These are phyloP conservation scores for Drosophila leonis DNA, from an alignment of 2,888 invertebrate genomes.

Conservation along the genomic window DNA sequence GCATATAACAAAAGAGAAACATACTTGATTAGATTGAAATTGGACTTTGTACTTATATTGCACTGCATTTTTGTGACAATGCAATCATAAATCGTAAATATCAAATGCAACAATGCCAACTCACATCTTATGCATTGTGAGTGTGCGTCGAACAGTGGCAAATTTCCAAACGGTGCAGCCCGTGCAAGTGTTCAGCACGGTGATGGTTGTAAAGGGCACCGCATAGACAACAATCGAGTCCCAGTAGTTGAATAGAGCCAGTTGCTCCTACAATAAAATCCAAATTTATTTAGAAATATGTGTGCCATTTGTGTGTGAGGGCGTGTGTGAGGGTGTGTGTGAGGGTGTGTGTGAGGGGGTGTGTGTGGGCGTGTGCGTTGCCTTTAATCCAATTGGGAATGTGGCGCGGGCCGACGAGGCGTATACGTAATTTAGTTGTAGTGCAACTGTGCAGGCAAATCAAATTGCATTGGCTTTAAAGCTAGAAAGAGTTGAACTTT, in stretches of 20 bases:
- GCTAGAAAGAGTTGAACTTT: not conserved
- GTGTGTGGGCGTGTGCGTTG: not conserved
- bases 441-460: not conserved
- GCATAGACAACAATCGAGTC: slow-evolving; percentile 91
- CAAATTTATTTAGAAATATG: slow-evolving; percentile 1
- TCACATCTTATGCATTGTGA: slow-evolving; percentile 84
- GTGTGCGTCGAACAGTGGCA: slow-evolving; percentile 85
- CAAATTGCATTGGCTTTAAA: slow-evolving; percentile 11
- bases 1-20: not conserved
- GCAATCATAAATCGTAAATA: not conserved
- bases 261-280: slow-evolving; percentile 86
- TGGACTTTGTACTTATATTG: not conserved
- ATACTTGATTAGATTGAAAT: slow-evolving; percentile 13
- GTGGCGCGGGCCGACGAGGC: not conserved
- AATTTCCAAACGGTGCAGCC: slow-evolving; percentile 89
- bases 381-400: slow-evolving; percentile 18
- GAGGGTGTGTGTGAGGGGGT: not conserved
- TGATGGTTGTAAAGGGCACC: slow-evolving; percentile 90
- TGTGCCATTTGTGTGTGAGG: not conserved
- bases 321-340: not conserved
- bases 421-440: slow-evolving; percentile 43
- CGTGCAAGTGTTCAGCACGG: slow-evolving; percentile 90
- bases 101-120: slow-evolving; percentile 14
- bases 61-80: not conserved
- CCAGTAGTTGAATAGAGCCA: slow-evolving; percentile 89